Evolutionary conservation across 1,140 invertebrate genomes (phyloP).

Genomic region (Drosophila kurseongensis): DNA sequence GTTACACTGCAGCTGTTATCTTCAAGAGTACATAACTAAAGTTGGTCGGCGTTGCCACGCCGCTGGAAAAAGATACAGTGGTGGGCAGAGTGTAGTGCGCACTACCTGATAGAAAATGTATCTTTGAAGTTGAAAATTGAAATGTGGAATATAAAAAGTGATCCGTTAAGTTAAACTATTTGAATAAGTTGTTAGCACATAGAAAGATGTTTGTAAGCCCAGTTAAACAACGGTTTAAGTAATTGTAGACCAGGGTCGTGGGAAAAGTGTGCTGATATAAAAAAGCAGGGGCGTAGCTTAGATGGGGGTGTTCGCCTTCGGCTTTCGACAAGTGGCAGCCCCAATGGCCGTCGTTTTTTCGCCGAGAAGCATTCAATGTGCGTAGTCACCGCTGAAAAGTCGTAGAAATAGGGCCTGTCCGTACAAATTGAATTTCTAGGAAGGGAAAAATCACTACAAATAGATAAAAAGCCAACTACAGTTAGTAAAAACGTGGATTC

Average conservation of each 20-base stretch:
- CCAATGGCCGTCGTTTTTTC: conserved; percentile 9
- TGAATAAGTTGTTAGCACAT: not conserved
- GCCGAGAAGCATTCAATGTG: conserved; percentile 9
- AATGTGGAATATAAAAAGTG: not conserved
- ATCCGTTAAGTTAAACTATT: not conserved
- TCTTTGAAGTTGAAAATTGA: not conserved
- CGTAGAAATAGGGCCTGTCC: not conserved
- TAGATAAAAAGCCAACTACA: not conserved
- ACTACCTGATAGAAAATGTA: not conserved
- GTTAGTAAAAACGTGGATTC: too few relatives aligned
- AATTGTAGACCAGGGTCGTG: too few relatives aligned
- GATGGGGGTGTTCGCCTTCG: not conserved
- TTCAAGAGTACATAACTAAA: not conserved
- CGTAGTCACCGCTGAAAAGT: conserved; percentile 9
- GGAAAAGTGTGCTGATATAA: not conserved
- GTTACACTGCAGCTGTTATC: not conserved
- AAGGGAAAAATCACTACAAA: not conserved
- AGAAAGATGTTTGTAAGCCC: not conserved
- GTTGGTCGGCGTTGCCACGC: not conserved
- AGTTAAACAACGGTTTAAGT: not conserved
- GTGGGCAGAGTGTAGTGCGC: conserved; percentile 3
- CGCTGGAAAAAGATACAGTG: conserved; percentile 6
- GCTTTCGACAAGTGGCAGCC: conserved; percentile 5
- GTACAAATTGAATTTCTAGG: not conserved
- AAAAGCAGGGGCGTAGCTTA: conserved; percentile 2